Conservation (phyloP, 2,797 vertebrate genomes). For the Danio aesculapii region DNA sequence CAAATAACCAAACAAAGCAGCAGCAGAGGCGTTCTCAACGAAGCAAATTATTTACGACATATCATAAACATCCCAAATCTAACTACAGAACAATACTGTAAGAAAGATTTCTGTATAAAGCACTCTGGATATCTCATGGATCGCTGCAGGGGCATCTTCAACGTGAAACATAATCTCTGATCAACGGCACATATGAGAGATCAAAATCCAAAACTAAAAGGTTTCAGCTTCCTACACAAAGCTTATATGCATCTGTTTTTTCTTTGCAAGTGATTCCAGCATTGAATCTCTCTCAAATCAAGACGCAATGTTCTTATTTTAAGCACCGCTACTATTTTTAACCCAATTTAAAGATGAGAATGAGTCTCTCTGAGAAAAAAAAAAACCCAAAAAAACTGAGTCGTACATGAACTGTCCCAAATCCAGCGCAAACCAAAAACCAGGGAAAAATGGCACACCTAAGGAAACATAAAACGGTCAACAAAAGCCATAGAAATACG, state of each 20-base stretch:
- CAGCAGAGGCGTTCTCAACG: slow-evolving; percentile 69
- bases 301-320: slow-evolving; percentile 7
- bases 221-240: background rate
- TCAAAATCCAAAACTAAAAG: background rate
- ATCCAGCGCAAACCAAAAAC: background rate
- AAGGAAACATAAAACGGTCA: background rate
- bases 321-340: slow-evolving; percentile 11
- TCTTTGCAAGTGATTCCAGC: background rate
- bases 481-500: slow-evolving; percentile 17
- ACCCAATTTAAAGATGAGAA: slow-evolving; percentile 29
- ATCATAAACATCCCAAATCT: slow-evolving; percentile 80
- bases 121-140: slow-evolving; percentile 42
- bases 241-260: background rate
- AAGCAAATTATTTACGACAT: slow-evolving; percentile 73
- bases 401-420: slow-evolving; percentile 11
- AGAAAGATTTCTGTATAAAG: slow-evolving; percentile 73
- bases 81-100: slow-evolving; percentile 79
- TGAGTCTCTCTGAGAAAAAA: slow-evolving; percentile 22
- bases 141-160: background rate
- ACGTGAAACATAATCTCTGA: slow-evolving; percentile 13
- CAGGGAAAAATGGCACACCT: background rate
- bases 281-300: slow-evolving; percentile 4
- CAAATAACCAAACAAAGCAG: background rate
- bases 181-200: background rate
- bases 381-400: background rate